A percentile compares a stretch with the other conserved stretches of the same genome.
Evolutionary conservation across 2,888 invertebrate species (phyloP).

Genomic region (Xestia xanthographa): DNA sequence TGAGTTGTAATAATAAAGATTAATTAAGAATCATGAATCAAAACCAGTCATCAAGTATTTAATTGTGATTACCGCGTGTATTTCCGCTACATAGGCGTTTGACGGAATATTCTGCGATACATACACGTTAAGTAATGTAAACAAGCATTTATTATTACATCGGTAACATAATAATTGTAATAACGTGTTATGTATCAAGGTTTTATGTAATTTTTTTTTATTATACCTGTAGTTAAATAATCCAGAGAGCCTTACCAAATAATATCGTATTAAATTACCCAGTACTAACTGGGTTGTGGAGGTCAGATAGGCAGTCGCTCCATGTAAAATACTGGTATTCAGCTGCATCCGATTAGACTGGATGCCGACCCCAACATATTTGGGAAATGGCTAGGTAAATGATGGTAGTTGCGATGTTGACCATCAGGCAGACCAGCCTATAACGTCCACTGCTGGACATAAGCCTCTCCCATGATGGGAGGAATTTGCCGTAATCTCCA

Average conservation of each 20-base stretch:
- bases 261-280: background rate
- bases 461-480: too few relatives aligned
- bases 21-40: background rate
- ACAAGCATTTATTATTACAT: slow-evolving; percentile 14
- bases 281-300: background rate
- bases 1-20: background rate
- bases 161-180: slow-evolving; percentile 2
- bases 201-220: slow-evolving; percentile 1
- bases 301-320: background rate
- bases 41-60: background rate
- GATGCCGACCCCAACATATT: background rate
- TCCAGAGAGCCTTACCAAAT: background rate
- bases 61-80: slow-evolving; percentile 25
- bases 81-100: slow-evolving; percentile 16
- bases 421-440: too few relatives aligned
- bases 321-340: background rate
- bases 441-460: too few relatives aligned
- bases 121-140: slow-evolving; percentile 13
- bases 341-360: background rate
- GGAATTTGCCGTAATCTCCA: too few relatives aligned
- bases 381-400: background rate
- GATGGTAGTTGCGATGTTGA: too few relatives aligned
- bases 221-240: background rate
- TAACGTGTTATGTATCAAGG: slow-evolving; percentile 1
- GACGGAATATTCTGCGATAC: slow-evolving; percentile 24